A percentile compares a stretch with the other conserved stretches of the same genome.
Conservation (phyloP, 1,140 invertebrate genomes). For the Lucilia cuprina region DNA sequence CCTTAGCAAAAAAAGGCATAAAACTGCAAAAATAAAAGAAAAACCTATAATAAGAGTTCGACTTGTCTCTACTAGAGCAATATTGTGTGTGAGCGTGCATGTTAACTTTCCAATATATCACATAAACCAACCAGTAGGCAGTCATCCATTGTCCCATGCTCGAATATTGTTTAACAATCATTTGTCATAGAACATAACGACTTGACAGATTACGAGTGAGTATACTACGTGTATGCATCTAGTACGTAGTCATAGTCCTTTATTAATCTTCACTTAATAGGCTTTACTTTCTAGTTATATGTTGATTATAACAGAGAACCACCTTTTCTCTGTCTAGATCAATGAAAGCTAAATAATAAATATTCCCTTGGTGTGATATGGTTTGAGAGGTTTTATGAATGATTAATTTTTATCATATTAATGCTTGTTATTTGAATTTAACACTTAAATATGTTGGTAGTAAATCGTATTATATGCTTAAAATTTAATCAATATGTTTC, state of each 20-base stretch:
- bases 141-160: too few relatives aligned
- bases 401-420: constrained; percentile 1
- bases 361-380: neutral
- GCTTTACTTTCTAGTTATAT: neutral
- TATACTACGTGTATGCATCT: neutral
- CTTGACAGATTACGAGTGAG: neutral
- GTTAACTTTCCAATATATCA: neutral
- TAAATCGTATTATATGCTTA: too few relatives aligned
- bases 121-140: too few relatives aligned
- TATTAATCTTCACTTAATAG: constrained; percentile 18
- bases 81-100: neutral
- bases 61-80: neutral
- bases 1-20: neutral
- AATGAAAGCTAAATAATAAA: neutral
- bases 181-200: constrained; percentile 7
- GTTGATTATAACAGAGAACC: neutral
- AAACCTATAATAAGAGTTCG: neutral
- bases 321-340: neutral
- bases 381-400: neutral
- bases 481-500: too few relatives aligned
- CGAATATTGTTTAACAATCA: neutral
- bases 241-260: neutral
- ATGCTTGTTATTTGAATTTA: neutral
- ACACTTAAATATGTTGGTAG: neutral
- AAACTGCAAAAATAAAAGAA: neutral